These are phyloP conservation scores for Philereme transversata DNA, from an alignment of 2,888 invertebrate species.

Conservation along the genomic window DNA sequence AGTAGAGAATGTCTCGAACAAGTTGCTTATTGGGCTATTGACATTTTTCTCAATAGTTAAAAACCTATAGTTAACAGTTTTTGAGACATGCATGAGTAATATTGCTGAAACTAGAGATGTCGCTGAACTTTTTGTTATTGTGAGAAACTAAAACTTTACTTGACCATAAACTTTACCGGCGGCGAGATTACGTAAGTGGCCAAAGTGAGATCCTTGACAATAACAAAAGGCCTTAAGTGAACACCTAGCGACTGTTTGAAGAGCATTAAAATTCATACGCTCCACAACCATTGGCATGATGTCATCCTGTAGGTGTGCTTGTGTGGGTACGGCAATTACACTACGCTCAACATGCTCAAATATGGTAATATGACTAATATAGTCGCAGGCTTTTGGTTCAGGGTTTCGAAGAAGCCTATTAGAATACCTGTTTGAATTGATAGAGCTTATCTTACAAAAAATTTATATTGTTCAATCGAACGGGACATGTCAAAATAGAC, in stretches of 20 bases:
- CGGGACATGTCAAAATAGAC: slow-evolving; percentile 48
- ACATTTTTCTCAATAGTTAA: slow-evolving; percentile 62
- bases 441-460: slow-evolving; percentile 4
- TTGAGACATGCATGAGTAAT: slow-evolving; percentile 27
- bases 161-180: slow-evolving; percentile 27
- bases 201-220: slow-evolving; percentile 52
- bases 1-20: slow-evolving; percentile 66
- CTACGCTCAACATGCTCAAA: slow-evolving; percentile 58
- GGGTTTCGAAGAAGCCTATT: slow-evolving; percentile 54
- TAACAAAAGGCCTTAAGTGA: slow-evolving; percentile 49
- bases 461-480: slow-evolving; percentile 1
- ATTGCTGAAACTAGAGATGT: slow-evolving; percentile 36
- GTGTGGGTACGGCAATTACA: slow-evolving; percentile 56
- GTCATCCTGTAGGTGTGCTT: slow-evolving; percentile 69
- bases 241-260: slow-evolving; percentile 55
- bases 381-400: slow-evolving; percentile 62
- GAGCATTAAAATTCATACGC: slow-evolving; percentile 70
- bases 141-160: slow-evolving; percentile 8
- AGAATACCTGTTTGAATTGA: slow-evolving; percentile 30
- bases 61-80: slow-evolving; percentile 54
- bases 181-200: slow-evolving; percentile 49
- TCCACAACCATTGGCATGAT: slow-evolving; percentile 62
- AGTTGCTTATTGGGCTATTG: slow-evolving; percentile 62
- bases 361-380: slow-evolving; percentile 76
- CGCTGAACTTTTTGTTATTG: slow-evolving; percentile 21